Percentiles rank a stretch among this genome's conserved stretches.
Evolutionary conservation across 2,797 vertebrate genomes (phyloP).

Genomic region (Propithecus perrieri): DNA sequence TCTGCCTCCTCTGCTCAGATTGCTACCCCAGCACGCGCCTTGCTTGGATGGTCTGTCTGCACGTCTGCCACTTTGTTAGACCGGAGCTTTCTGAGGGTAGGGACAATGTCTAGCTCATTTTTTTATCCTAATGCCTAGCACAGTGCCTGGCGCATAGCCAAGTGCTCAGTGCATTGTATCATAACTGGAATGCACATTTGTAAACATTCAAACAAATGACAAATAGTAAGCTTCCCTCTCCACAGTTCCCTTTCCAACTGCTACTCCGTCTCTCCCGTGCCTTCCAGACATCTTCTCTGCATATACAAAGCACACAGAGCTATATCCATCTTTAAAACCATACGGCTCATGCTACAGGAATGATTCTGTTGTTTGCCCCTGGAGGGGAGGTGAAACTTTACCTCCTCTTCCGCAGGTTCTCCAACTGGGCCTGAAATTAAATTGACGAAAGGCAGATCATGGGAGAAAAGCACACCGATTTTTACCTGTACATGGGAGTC

Average conservation of each 20-base stretch:
- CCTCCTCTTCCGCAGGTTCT: not conserved
- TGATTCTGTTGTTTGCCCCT: not conserved
- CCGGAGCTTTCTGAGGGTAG: not conserved
- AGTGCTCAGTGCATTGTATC: not conserved
- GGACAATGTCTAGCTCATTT: not conserved
- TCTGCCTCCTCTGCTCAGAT: not conserved
- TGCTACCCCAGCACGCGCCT: not conserved
- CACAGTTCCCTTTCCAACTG: not conserved
- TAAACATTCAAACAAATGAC: not conserved
- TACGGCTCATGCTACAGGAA: not conserved
- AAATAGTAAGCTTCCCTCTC: not conserved
- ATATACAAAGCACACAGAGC: not conserved
- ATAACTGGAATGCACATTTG: not conserved
- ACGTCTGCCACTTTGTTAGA: not conserved
- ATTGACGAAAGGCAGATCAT: not conserved
- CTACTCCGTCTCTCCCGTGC: not conserved
- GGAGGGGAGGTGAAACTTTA: not conserved
- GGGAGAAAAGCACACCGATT: not conserved
- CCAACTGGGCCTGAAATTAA: not conserved
- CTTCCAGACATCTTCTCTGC: not conserved
- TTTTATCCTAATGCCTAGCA: not conserved
- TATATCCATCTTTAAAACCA: not conserved
- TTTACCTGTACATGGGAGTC: too few relatives aligned
- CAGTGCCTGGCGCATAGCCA: not conserved
- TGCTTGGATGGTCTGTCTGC: not conserved